These are phyloP conservation scores for Cyaniris semiargus DNA, from an alignment of 2,888 invertebrate genomes.

Conservation along the genomic window DNA sequence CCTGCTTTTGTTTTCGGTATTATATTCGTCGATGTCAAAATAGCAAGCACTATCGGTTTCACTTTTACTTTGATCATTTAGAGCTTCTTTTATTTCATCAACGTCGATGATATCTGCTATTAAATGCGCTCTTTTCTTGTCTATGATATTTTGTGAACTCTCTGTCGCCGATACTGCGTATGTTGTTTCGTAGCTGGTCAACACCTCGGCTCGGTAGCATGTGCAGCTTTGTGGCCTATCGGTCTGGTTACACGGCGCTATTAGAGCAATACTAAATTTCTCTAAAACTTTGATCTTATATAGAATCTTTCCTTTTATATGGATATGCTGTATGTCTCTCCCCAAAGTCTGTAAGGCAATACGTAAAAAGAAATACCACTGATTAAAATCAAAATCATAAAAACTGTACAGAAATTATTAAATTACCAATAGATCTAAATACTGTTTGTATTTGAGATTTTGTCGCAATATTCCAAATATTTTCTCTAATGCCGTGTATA, in stretches of 20 bases:
- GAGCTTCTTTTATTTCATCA: conserved; percentile 69
- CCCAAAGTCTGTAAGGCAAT: conserved; percentile 57
- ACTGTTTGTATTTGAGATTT: conserved; percentile 67
- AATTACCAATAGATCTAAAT: conserved; percentile 63
- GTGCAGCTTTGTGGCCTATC: conserved; percentile 50
- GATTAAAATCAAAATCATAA: conserved; percentile 5
- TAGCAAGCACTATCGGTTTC: conserved; percentile 48
- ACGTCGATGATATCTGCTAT: conserved; percentile 72
- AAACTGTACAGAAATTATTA: conserved; percentile 18
- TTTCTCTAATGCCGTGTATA: conserved; percentile 72
- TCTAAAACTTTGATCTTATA: conserved; percentile 71
- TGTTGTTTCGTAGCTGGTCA: conserved; percentile 52
- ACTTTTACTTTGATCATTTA: conserved; percentile 54
- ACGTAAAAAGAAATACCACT: background rate
- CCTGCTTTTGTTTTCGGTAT: conserved; percentile 61
- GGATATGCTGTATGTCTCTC: conserved; percentile 62
- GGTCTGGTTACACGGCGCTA: conserved; percentile 66
- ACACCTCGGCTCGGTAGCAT: conserved; percentile 60
- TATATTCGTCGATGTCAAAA: conserved; percentile 49
- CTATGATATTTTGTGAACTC: conserved; percentile 47
- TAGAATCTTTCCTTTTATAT: conserved; percentile 70
- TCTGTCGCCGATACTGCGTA: conserved; percentile 57
- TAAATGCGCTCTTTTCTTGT: conserved; percentile 65
- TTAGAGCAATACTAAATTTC: conserved; percentile 67
- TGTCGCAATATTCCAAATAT: conserved; percentile 67